Percentiles rank a stretch among this genome's conserved stretches.
phyloP scores from a whole-genome alignment of 2,797 vertebrate species.

The Carduelis carduelis region DNA sequence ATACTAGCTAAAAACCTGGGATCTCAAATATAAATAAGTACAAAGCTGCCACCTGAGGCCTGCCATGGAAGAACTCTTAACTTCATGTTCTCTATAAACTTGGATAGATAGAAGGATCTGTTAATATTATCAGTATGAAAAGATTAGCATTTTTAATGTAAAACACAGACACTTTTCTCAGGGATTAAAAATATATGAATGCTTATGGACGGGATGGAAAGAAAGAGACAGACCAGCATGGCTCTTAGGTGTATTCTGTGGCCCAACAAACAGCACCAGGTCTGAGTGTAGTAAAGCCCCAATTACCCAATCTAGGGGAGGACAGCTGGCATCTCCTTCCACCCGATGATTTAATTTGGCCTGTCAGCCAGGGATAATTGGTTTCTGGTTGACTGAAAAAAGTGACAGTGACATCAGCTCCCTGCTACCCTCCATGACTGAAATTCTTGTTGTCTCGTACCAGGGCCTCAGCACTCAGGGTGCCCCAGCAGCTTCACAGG shows the following conservation, averaged over 20 bases:
- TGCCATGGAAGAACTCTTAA: background rate
- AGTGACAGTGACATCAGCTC: conserved; percentile 55
- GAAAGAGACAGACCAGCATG: background rate
- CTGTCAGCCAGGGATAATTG: conserved; percentile 52
- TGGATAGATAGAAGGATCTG: background rate
- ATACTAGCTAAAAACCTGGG: background rate
- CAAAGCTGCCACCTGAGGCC: background rate
- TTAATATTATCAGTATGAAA: background rate
- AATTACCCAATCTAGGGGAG: background rate
- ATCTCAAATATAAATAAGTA: background rate
- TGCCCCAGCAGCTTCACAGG: background rate
- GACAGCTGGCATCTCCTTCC: background rate
- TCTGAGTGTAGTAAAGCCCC: background rate
- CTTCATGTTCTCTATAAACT: background rate
- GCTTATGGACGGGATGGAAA: background rate
- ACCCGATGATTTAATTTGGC: conserved; percentile 1
- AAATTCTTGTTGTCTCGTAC: background rate
- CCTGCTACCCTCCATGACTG: conserved; percentile 42
- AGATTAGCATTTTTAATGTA: background rate
- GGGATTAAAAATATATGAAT: background rate
- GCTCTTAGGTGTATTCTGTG: background rate
- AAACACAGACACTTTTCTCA: background rate
- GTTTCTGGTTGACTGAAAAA: conserved; percentile 57
- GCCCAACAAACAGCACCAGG: background rate
- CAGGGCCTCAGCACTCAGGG: background rate